phyloP scores from a whole-genome alignment of 2,113 vertebrate species.

The Collichthys lucidus region DNA sequence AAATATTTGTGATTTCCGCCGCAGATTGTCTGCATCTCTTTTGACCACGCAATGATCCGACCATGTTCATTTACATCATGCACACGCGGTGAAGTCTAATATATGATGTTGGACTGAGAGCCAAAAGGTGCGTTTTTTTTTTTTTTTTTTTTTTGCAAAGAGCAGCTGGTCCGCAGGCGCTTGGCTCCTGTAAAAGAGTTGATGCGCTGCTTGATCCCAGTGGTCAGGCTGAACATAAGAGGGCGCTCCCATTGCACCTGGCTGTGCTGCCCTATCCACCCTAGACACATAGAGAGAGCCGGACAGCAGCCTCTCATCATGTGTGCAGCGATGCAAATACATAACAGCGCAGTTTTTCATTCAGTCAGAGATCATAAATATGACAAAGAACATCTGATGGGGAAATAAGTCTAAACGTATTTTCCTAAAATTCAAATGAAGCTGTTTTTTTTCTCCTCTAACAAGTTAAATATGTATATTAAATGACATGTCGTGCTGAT shows the following conservation, averaged over 20 bases:
- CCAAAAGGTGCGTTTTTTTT: constrained; percentile 37
- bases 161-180: constrained; percentile 67
- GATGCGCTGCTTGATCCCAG: constrained; percentile 81
- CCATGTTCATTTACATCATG: constrained; percentile 1
- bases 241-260: constrained; percentile 90
- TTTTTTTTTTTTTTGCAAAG: constrained; percentile 32
- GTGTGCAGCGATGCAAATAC: constrained; percentile 11
- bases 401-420: background rate
- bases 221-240: constrained; percentile 89
- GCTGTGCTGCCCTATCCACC: constrained; percentile 81
- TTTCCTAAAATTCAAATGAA: constrained; percentile 2
- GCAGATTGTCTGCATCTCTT: background rate
- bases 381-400: background rate
- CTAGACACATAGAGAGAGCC: constrained; percentile 62
- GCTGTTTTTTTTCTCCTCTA: background rate
- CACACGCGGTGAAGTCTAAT: constrained; percentile 23
- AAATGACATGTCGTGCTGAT: background rate
- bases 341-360: constrained; percentile 28
- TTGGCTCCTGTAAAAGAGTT: constrained; percentile 65
- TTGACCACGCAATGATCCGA: constrained; percentile 5
- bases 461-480: background rate
- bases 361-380: background rate
- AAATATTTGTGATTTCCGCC: constrained; percentile 14
- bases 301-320: constrained; percentile 72
- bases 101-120: constrained; percentile 1